Percentiles rank a stretch among this genome's conserved stretches.
Evolutionary conservation across 2,113 vertebrate genomes (phyloP).

Genomic region (Apistogramma diplotaenia): DNA sequence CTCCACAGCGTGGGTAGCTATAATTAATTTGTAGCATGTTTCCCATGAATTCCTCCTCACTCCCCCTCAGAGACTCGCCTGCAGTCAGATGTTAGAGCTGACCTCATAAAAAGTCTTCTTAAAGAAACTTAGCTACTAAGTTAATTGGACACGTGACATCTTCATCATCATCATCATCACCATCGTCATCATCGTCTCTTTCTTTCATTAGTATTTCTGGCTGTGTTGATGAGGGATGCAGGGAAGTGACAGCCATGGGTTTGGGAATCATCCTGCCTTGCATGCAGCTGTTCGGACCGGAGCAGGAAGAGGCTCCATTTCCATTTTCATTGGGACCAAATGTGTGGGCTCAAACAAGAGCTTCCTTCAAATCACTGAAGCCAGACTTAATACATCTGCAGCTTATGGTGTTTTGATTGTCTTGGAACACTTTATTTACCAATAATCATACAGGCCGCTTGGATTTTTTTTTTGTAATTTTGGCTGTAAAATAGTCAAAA

Average conservation of each 20-base stretch:
- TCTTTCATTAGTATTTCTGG: not conserved
- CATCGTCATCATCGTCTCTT: not conserved
- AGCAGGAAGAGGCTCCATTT: slow-evolving; percentile 64
- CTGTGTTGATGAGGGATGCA: not conserved
- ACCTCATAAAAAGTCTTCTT: not conserved
- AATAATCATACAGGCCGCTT: too few relatives aligned
- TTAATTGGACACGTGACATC: not conserved
- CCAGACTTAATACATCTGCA: not conserved
- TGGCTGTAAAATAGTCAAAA: too few relatives aligned
- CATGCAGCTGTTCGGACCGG: slow-evolving; percentile 55
- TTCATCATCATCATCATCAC: not conserved
- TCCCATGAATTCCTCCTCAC: slow-evolving; percentile 20
- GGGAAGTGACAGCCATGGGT: slow-evolving; percentile 32
- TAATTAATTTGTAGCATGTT: slow-evolving; percentile 35
- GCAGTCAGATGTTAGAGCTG: not conserved
- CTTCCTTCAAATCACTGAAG: not conserved
- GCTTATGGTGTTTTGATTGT: not conserved
- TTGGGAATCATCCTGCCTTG: slow-evolving; percentile 60
- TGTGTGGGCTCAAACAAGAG: slow-evolving; percentile 28
- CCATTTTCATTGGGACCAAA: slow-evolving; percentile 40
- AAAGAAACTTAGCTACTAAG: not conserved
- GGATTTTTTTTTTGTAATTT: too few relatives aligned
- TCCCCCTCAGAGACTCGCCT: not conserved
- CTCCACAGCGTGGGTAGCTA: slow-evolving; percentile 19
- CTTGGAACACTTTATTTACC: not conserved